These are phyloP conservation scores for Magallana gigas DNA, from an alignment of 1,140 invertebrate genomes.

Conservation along the genomic window DNA sequence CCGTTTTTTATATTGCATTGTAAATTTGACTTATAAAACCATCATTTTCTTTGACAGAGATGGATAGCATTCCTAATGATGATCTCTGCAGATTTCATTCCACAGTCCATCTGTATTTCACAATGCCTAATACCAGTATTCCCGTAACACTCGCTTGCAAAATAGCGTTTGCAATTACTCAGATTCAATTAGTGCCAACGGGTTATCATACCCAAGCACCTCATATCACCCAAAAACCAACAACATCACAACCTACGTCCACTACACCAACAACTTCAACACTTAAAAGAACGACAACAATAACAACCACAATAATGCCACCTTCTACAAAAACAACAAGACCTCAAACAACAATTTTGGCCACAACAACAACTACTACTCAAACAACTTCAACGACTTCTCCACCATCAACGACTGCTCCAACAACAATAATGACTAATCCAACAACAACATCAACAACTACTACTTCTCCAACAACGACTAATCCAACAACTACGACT, in stretches of 20 bases:
- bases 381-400: not conserved
- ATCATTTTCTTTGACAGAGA: not conserved
- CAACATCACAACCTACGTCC: not conserved
- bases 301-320: not conserved
- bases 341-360: not conserved
- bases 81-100: slow-evolving; percentile 26
- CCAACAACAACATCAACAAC: not conserved
- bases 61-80: not conserved
- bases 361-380: not conserved
- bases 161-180: not conserved
- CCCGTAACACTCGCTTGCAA: not conserved
- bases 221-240: not conserved
- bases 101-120: not conserved
- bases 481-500: not conserved
- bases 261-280: not conserved
- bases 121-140: not conserved
- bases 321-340: not conserved
- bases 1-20: too few relatives aligned
- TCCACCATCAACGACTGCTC: not conserved
- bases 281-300: not conserved
- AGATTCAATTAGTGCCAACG: not conserved
- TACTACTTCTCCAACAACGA: not conserved
- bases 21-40: not conserved
- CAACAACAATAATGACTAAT: not conserved
- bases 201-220: not conserved